Percentiles rank a stretch among this genome's conserved stretches.
Evolutionary conservation across 2,888 invertebrate genomes (phyloP).

Genomic region (Yponomeuta plumbellus): DNA sequence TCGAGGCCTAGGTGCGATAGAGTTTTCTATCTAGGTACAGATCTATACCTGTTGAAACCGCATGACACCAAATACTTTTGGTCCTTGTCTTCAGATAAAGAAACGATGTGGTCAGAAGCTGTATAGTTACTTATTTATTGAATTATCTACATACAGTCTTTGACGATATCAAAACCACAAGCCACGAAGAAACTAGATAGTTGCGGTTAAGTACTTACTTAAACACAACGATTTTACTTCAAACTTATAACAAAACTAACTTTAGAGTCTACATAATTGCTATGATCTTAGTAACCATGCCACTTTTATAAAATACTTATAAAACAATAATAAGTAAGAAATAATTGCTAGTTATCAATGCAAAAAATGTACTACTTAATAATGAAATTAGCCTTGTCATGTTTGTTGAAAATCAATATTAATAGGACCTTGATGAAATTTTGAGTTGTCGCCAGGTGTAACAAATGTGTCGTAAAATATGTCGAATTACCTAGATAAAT

Average conservation of each 20-base stretch:
- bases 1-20: too few species aligned
- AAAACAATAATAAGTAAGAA: background rate
- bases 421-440: background rate
- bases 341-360: too few species aligned
- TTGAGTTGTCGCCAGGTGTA: background rate
- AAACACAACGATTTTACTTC: too few species aligned
- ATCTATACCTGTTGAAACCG: background rate
- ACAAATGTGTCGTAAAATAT: background rate
- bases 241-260: too few species aligned
- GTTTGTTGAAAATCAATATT: background rate
- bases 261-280: too few species aligned
- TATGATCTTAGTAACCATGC: too few species aligned
- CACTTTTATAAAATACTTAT: background rate
- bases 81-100: background rate
- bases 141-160: too few species aligned
- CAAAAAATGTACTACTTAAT: too few species aligned
- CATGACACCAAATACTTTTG: background rate
- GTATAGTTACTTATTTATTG: too few species aligned
- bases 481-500: background rate
- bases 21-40: background rate
- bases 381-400: background rate
- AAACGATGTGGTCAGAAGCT: too few species aligned
- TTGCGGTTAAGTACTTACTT: too few species aligned
- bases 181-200: background rate
- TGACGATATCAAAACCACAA: too few species aligned